Conservation (phyloP, 2,888 invertebrate species). For the Drosophila antonietae region DNA sequence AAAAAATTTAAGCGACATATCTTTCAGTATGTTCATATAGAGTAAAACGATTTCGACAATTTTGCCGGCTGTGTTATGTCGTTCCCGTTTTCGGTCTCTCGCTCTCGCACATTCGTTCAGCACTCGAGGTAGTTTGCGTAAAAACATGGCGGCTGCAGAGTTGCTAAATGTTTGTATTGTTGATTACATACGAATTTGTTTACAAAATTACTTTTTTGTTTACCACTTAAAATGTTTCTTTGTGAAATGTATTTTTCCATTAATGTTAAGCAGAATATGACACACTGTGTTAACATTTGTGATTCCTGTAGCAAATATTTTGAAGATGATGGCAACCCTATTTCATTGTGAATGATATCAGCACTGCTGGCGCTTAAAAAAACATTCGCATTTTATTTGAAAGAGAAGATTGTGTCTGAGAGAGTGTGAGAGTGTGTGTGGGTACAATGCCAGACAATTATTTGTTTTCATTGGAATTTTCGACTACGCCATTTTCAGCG, state of each 20-base stretch:
- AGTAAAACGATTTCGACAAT: conserved; percentile 37
- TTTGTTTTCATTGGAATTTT: conserved; percentile 60
- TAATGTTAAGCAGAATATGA: conserved; percentile 30
- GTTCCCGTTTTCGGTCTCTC: conserved; percentile 57
- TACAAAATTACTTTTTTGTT: conserved; percentile 31
- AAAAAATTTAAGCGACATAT: too few relatives aligned
- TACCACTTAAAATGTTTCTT: conserved; percentile 17
- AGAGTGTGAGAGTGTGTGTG: neutral
- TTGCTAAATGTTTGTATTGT: conserved; percentile 56
- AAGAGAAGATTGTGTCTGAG: neutral
- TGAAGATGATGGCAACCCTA: conserved; percentile 61
- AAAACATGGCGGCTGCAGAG: conserved; percentile 70
- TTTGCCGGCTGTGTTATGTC: conserved; percentile 54
- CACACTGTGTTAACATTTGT: conserved; percentile 23
- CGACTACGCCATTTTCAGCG: conserved; percentile 63
- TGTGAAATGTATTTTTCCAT: conserved; percentile 28
- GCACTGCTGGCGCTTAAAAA: conserved; percentile 58
- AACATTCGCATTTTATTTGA: conserved; percentile 56
- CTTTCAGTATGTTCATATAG: neutral
- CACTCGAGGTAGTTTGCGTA: conserved; percentile 51
- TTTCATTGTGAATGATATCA: conserved; percentile 49
- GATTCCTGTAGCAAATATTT: conserved; percentile 25
- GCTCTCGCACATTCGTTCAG: conserved; percentile 40
- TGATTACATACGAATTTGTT: conserved; percentile 32
- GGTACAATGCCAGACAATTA: conserved; percentile 42